A percentile compares a stretch with the other conserved stretches of the same genome.
Evolutionary conservation across 2,888 invertebrate genomes (phyloP).

Genomic region (Megastigmus dorsalis): DNA sequence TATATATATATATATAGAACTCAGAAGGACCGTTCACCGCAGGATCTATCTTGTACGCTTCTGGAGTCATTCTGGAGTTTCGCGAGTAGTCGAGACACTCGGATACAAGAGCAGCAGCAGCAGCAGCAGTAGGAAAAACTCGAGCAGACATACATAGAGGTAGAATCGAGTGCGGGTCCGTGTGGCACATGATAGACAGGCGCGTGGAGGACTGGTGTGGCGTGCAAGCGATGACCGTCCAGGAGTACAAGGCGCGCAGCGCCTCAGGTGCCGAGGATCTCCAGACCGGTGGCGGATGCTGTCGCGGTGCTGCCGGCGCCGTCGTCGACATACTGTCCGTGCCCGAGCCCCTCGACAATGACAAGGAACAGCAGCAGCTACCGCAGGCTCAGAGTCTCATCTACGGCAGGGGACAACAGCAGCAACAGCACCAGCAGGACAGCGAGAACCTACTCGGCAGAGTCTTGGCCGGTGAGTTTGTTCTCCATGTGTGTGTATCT

Average conservation of each 20-base stretch:
- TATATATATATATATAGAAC: too few species aligned
- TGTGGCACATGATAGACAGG: conserved; percentile 42
- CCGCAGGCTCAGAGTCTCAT: too few species aligned
- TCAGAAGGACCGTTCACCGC: too few species aligned
- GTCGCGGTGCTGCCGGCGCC: conserved; percentile 63
- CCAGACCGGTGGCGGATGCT: conserved; percentile 49
- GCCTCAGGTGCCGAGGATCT: conserved; percentile 69
- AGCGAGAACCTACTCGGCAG: conserved; percentile 78
- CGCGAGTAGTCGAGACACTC: too few species aligned
- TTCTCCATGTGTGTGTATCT: too few species aligned
- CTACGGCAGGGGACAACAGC: conserved; percentile 50
- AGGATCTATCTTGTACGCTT: too few species aligned
- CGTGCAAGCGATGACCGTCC: conserved; percentile 75
- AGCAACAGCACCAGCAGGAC: conserved; percentile 60
- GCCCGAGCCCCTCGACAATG: conserved; percentile 57
- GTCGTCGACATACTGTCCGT: conserved; percentile 68
- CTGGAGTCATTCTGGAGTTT: too few species aligned
- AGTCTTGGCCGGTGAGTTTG: conserved; percentile 78
- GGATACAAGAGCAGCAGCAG: too few species aligned
- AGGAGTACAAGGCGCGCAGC: conserved; percentile 76
- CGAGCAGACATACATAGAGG: too few species aligned
- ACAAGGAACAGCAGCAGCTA: conserved; percentile 68
- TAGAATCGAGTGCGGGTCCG: too few species aligned
- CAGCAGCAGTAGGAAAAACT: too few species aligned
- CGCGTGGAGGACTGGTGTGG: conserved; percentile 47